Conservation (phyloP, 2,888 invertebrate genomes). For the Troides aeacus region DNA sequence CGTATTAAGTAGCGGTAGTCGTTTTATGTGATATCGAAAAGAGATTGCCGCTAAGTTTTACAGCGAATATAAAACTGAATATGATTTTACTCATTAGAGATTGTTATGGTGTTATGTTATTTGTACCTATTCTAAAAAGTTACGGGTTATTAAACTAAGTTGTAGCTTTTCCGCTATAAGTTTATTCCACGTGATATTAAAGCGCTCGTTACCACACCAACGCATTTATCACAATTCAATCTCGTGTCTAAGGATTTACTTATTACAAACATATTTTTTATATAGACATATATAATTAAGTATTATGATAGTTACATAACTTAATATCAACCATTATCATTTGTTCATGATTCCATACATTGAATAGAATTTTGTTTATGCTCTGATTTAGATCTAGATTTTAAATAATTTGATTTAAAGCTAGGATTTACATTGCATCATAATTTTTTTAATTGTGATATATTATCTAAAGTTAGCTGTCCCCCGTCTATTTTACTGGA, state of each 20-base stretch:
- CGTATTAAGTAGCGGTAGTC: constrained; percentile 9
- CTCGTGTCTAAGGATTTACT: neutral
- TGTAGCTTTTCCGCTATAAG: neutral
- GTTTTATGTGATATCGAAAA: constrained; percentile 19
- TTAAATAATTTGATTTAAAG: no score
- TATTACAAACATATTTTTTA: neutral
- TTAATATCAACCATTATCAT: no score
- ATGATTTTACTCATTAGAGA: neutral
- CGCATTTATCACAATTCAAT: neutral
- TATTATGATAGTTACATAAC: no score
- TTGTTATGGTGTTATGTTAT: neutral
- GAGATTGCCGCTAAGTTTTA: constrained; percentile 3
- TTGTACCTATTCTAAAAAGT: neutral
- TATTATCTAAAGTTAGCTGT: no score
- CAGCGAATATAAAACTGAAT: neutral
- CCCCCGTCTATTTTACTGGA: no score
- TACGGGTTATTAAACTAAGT: constrained; percentile 2
- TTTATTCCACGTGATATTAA: neutral
- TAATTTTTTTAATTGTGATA: no score
- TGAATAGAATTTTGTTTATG: no score
- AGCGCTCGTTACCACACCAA: no score
- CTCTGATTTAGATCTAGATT: no score
- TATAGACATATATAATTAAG: no score
- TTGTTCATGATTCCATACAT: no score
- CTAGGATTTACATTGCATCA: no score